Evolutionary conservation across 2,797 vertebrate species (phyloP), one percentile per base, ranked within the genome.

Genomic region (Podarcis siculus): DNA sequence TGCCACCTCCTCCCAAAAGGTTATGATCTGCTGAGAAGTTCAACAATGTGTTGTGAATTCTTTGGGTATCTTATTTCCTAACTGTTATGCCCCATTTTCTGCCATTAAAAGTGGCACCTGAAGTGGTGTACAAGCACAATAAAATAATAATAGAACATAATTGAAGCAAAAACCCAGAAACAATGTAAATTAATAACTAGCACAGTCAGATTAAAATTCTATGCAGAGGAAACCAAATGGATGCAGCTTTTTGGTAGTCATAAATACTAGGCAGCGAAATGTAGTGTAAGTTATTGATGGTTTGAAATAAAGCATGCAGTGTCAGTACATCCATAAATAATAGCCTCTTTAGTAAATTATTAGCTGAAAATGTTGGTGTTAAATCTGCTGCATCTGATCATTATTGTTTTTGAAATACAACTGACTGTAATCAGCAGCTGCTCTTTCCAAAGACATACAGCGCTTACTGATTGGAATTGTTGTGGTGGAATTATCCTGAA

Each of bases 281-380:
- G 42, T 45, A 87, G 32, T 42, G 25, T 5, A 85, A 30, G 35
- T 81, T 87, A 73, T 82, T 45, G 15, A 27, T 82, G 71, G 30
- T 82, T 82, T 87, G 71, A 66, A 82, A 81, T 27, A 87, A 66
- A 76, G 39, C 23, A 76, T 15, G 66, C 72, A 49, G 21, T 67
- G n/a, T 19, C 61, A 67, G 72, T 13, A 39, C 8, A 45, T 49
- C 71, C 58, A 87, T 87, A 82, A 87, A 87, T 58, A 72, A 72
- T 58, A 45, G 37, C 49, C 37, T 82, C 21, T 66, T 78, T 87
- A 87, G 30, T 82, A 67, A 76, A 82, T 87, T 87, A 77, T 87
- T 64, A 32, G 45, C 19, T 82, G 19, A 42, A 86, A 72, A 71
- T 81, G 49, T 73, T 64, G n/a, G 49, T 35, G 12, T 73, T 81